These are phyloP conservation scores for Polyploca ridens DNA, from an alignment of 2,888 invertebrate species.

Conservation along the genomic window DNA sequence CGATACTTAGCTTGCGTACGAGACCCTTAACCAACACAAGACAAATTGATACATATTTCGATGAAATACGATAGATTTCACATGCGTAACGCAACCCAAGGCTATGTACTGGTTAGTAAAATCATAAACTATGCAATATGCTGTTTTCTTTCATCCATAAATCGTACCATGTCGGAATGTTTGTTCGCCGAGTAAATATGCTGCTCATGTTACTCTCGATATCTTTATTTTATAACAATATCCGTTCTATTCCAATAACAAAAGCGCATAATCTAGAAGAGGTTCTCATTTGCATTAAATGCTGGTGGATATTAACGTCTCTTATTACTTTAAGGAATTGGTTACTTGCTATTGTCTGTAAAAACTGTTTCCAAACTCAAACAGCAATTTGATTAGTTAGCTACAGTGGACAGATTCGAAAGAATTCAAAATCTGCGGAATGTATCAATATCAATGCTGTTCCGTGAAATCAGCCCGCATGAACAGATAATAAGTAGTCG, in stretches of 20 bases:
- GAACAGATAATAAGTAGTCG: slow-evolving; percentile 19
- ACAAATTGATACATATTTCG: too few species aligned
- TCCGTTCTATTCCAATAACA: neutral
- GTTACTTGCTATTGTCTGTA: too few species aligned
- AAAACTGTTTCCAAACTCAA: neutral
- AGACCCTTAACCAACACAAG: too few species aligned
- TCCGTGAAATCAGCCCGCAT: slow-evolving; percentile 22
- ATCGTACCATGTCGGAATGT: neutral
- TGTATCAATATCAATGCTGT: slow-evolving; percentile 14
- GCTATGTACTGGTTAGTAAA: too few species aligned
- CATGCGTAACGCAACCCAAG: too few species aligned
- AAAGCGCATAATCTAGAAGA: neutral
- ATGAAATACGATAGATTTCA: too few species aligned
- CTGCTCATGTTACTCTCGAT: neutral
- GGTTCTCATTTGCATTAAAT: neutral
- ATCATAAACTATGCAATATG: too few species aligned
- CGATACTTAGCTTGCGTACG: neutral
- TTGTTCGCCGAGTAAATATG: neutral
- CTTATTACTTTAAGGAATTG: neutral
- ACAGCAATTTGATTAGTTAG: neutral
- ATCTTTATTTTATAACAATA: neutral
- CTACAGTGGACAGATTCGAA: neutral
- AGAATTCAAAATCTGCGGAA: neutral
- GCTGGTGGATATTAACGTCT: neutral
- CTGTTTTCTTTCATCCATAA: neutral